phyloP scores from a whole-genome alignment of 2,888 invertebrate genomes.

The Erebia aethiops region DNA sequence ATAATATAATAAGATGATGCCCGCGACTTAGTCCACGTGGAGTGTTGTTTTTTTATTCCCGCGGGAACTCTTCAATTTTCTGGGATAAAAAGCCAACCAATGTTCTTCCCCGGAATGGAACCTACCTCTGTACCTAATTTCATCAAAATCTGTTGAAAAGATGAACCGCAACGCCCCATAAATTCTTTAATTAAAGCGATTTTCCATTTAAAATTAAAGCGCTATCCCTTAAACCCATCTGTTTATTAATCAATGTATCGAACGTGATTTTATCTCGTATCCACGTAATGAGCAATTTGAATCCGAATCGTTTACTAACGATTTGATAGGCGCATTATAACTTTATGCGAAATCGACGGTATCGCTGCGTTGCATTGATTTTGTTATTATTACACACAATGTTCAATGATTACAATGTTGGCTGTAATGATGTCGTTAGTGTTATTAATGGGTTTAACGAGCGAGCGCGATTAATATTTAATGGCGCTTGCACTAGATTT shows the following conservation, averaged over 20 bases:
- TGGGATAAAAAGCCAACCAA: too few species aligned
- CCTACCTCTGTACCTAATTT: too few species aligned
- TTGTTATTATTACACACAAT: constrained; percentile 13
- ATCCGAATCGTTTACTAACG: constrained; percentile 22
- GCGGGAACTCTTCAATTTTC: too few species aligned
- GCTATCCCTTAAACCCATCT: constrained; percentile 12
- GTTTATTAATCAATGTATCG: constrained; percentile 13
- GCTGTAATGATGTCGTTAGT: constrained; percentile 2
- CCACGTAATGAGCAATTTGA: constrained; percentile 23
- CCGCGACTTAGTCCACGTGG: too few species aligned
- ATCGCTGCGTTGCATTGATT: constrained; percentile 19
- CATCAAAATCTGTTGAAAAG: too few species aligned
- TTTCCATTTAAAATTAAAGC: background rate
- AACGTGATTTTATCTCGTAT: constrained; percentile 23
- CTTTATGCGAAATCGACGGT: constrained; percentile 24
- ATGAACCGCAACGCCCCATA: too few species aligned
- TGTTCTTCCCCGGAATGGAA: too few species aligned
- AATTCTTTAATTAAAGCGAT: background rate
- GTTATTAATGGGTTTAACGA: background rate
- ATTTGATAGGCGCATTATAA: constrained; percentile 29
- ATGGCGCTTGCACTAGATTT: background rate
- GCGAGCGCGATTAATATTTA: background rate
- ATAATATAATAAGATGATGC: too few species aligned
- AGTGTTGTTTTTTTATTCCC: too few species aligned
- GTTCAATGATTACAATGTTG: background rate